Base-by-base conservation (phyloP, 2,113 vertebrate genomes). In the Tyto alba region DNA sequence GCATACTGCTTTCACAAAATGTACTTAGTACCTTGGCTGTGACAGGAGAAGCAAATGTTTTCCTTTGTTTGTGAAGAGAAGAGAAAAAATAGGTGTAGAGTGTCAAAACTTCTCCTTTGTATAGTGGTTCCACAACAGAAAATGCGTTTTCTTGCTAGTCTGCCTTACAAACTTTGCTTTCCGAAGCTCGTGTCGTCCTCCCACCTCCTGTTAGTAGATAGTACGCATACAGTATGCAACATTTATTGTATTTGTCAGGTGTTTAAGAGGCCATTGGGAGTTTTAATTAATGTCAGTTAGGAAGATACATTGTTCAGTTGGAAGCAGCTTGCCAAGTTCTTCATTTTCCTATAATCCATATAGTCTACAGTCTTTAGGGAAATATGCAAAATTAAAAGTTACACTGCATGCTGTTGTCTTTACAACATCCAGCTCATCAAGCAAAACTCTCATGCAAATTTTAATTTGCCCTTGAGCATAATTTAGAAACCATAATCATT, bases 401-500 rank as follows among this genome's bases (percentile, higher is more conserved):
- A 98, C 98, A 98, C 98, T 98, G 98, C 98, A 98, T 98, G 98
- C 98, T 98, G 98, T 98, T 98, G 98, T 98, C 98, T 98, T 98
- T 98, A 98, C 98, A 98, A 97, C 98, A 98, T 98, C 97, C 98
- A 98, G 98, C 98, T 98, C 98, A 99, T 98, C 98, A 98, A 98
- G 98, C 97, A 98, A 98, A 98, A 98, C 98, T 98, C 98, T 99
- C 99, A 99, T 99, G 99, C 99, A 99, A 99, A 99, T 99, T 99
- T 98, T 98, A 99, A 99, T 99, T 99, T 99, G 99, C 99, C 99
- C 99, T 99, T 99, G 99, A 99, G 99, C 99, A 99, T 99, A 99
- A 99, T 99, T 99, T 99, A 99, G 99, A 99, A 98, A 99, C 99
- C 98, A 99, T 99, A 99, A 99, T 99, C 99, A 99, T 99, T 99